These are phyloP conservation scores for Malaclemys terrapin DNA, from an alignment of 2,113 vertebrate genomes.

Conservation along the genomic window DNA sequence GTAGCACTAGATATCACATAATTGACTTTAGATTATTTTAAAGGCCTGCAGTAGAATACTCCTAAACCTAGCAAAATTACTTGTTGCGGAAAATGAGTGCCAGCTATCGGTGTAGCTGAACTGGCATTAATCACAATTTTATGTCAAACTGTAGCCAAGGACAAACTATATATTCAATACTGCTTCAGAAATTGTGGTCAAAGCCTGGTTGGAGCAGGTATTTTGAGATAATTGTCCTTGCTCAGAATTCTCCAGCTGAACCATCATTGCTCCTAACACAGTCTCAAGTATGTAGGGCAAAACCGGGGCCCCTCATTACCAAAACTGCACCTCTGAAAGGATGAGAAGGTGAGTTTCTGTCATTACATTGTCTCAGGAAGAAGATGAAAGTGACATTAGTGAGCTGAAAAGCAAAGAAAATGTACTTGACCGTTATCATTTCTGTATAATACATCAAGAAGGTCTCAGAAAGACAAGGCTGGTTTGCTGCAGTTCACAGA, in stretches of 20 bases:
- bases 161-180: neutral
- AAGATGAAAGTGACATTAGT: neutral
- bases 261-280: neutral
- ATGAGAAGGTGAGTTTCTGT: constrained; percentile 24
- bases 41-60: neutral
- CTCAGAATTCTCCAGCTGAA: neutral
- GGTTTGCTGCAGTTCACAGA: neutral
- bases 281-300: neutral
- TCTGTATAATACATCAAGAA: neutral
- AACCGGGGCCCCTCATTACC: neutral
- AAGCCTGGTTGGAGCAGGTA: neutral
- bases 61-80: neutral
- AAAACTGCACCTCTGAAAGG: neutral
- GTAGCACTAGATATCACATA: neutral
- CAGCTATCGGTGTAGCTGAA: neutral
- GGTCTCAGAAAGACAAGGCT: neutral
- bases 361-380: neutral
- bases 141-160: neutral
- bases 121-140: neutral
- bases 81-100: neutral
- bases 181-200: neutral
- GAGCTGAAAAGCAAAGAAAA: neutral
- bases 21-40: neutral
- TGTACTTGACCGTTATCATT: neutral
- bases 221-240: neutral